These are phyloP conservation scores for Hesperia comma DNA, from an alignment of 2,888 invertebrate genomes.

Conservation along the genomic window DNA sequence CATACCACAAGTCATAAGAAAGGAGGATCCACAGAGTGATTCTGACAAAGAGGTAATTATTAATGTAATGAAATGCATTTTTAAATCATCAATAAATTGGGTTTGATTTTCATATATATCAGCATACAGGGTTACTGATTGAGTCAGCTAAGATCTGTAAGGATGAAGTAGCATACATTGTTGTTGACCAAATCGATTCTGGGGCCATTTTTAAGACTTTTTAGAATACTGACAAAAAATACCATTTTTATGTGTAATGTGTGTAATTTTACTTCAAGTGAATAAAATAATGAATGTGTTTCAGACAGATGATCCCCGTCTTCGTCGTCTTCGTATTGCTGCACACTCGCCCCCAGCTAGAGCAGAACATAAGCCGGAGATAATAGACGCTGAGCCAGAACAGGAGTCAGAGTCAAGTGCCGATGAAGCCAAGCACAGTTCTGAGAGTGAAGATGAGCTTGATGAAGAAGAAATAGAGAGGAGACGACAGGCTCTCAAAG, in stretches of 20 bases:
- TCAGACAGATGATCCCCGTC: constrained; percentile 91
- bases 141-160: no score
- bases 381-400: constrained; percentile 75
- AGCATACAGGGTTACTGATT: no score
- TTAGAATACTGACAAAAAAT: no score
- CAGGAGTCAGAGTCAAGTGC: constrained; percentile 76
- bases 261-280: background rate
- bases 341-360: constrained; percentile 78
- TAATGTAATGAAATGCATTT: constrained; percentile 4
- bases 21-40: constrained; percentile 70
- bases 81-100: no score
- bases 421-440: constrained; percentile 69
- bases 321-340: constrained; percentile 86
- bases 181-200: no score
- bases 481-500: constrained; percentile 85
- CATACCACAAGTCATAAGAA: constrained; percentile 62
- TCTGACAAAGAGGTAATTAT: constrained; percentile 72
- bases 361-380: constrained; percentile 82
- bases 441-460: constrained; percentile 92
- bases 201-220: no score
- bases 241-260: no score
- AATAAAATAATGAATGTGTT: constrained; percentile 9
- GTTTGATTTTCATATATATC: no score
- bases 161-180: no score
- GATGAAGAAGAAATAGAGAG: constrained; percentile 94